Evolutionary conservation across 2,888 invertebrate genomes (phyloP), one percentile per base, ranked within the genome.

Genomic region (Empis livida): DNA sequence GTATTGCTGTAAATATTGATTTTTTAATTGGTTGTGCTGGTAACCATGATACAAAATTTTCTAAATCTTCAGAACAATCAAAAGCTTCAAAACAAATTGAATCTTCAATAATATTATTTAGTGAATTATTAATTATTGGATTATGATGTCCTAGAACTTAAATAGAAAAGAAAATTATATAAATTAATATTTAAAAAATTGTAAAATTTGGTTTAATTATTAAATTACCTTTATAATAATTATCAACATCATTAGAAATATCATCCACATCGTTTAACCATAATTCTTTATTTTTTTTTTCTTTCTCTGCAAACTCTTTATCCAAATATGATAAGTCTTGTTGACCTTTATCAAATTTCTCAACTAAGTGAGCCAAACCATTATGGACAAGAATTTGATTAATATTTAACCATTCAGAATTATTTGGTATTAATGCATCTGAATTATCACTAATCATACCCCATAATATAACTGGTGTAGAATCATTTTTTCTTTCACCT

Each of bases 371-470:
- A 3, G 78, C 82, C 30, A 82, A 65, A 0, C 88, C 88, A 51
- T 75, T 70, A 9, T 80, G 76, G 2, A 84, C 71, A 15, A 91
- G 71, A 51, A 71, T 70, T 42, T 76, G 71, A 59, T 83, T 84
- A 2, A 90, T 69, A 42, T 80, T 83, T 17, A 75, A 73, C 68
- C 78, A 81, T 51, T 79, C 78, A 0, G 75, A 72, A 40, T 61
- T 69, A 43, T 76, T 73, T 0, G 87, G 83, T 32, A 80, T 77
- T 32, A 86, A 67, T 0, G 88, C 79, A 10, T 78, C 79, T 0
- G 77, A 76, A 14, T 74, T 44, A 72, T 74, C 14, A 70, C 71
- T 59, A 75, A 73, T 55, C 76, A 78, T 42, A 77, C 65, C 77
- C 77, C 81, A 81, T 45, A 89, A 65, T 44, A 82, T 77, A 0